These are phyloP conservation scores for Xenopus borealis DNA, from an alignment of 2,113 vertebrate genomes.

Conservation along the genomic window DNA sequence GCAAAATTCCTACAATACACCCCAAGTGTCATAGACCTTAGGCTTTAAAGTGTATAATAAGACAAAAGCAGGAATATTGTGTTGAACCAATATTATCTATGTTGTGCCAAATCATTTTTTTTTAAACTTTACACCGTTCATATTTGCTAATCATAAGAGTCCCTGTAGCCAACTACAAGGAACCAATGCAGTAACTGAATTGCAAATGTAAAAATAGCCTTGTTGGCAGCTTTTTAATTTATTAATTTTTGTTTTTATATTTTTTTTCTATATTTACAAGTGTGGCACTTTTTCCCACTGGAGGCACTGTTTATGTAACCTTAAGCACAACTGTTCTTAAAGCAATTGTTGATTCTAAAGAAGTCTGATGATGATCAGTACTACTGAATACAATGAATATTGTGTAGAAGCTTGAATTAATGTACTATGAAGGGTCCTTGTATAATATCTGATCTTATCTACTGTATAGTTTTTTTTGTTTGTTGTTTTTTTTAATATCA, in stretches of 20 bases:
- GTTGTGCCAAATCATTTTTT: too few species aligned
- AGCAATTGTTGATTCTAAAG: constrained; percentile 11
- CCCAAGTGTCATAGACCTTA: too few species aligned
- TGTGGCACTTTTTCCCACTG: constrained; percentile 20
- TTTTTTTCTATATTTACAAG: constrained; percentile 1
- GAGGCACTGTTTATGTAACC: constrained; percentile 27
- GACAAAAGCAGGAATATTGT: too few species aligned
- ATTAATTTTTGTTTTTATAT: constrained; percentile 8
- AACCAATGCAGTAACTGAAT: background rate
- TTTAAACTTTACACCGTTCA: too few species aligned
- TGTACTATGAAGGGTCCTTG: constrained; percentile 21
- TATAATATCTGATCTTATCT: constrained; percentile 25
- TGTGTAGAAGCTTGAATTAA: constrained; percentile 12
- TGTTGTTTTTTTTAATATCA: constrained; percentile 3
- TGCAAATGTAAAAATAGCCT: constrained; percentile 10
- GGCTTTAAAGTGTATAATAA: too few species aligned
- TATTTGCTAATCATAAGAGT: constrained; percentile 1
- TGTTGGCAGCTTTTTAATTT: constrained; percentile 7
- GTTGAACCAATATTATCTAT: too few species aligned
- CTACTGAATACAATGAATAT: constrained; percentile 29
- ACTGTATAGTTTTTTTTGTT: constrained; percentile 21
- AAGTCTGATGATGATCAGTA: constrained; percentile 20
- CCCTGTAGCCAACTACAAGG: constrained; percentile 11
- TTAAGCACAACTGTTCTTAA: constrained; percentile 38
- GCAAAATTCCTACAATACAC: too few species aligned